phyloP scores from a whole-genome alignment of 2,797 vertebrate species.

The Anguilla megastoma region DNA sequence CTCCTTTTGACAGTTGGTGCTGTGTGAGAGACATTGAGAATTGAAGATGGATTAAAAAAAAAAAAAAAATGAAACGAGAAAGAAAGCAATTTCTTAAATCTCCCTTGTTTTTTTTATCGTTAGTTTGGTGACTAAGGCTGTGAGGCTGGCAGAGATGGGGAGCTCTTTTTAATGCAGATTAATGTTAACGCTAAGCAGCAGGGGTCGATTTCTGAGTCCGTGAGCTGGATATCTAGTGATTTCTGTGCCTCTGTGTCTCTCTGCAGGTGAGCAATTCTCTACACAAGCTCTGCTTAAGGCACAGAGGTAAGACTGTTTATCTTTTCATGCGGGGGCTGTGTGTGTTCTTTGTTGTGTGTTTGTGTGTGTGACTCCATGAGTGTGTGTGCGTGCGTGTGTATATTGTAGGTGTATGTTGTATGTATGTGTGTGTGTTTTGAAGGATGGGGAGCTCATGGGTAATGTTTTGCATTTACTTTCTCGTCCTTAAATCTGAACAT shows the following conservation, averaged over 20 bases:
- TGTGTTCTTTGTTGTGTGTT: not conserved
- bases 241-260: not conserved
- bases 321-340: not conserved
- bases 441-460: not conserved
- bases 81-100: not conserved
- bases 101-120: not conserved
- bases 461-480: not conserved
- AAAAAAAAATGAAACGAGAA: not conserved
- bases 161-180: slow-evolving; percentile 9
- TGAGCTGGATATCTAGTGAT: slow-evolving; percentile 9
- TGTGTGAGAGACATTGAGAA: not conserved
- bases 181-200: not conserved
- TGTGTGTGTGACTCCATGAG: not conserved
- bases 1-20: not conserved
- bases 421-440: not conserved
- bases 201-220: slow-evolving; percentile 4
- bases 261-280: not conserved
- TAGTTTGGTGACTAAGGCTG: not conserved
- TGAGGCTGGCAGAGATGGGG: not conserved
- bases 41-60: not conserved
- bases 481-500: not conserved
- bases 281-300: not conserved
- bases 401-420: not conserved
- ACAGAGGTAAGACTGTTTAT: slow-evolving; percentile 1
- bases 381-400: not conserved